Evolutionary conservation across 2,888 invertebrate genomes (phyloP).

Genomic region (Invenusta paracnida): DNA sequence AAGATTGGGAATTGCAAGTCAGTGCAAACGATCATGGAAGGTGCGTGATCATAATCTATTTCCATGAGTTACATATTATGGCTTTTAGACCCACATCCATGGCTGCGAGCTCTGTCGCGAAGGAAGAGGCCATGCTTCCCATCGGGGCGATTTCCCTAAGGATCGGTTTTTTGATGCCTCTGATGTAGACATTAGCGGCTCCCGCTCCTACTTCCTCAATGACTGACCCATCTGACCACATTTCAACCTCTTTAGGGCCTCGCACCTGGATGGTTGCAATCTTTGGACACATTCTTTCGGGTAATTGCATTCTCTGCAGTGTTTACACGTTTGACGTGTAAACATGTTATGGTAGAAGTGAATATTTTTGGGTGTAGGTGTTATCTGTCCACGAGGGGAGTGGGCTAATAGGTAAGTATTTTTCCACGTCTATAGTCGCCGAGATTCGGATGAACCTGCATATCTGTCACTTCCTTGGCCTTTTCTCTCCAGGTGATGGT

Average conservation of each 20-base stretch:
- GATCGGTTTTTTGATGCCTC: background rate
- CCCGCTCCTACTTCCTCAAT: too few relatives aligned
- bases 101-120: background rate
- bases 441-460: background rate
- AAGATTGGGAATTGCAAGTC: background rate
- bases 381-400: background rate
- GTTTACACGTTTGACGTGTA: too few relatives aligned
- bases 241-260: background rate
- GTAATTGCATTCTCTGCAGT: too few relatives aligned
- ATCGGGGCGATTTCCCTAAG: background rate
- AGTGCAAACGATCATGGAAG: background rate
- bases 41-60: background rate
- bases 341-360: background rate
- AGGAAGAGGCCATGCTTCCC: background rate
- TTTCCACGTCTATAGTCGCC: background rate
- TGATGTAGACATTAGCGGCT: background rate
- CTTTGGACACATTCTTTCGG: too few relatives aligned
- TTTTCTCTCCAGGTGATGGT: background rate
- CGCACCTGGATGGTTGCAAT: too few relatives aligned
- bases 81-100: background rate
- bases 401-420: background rate
- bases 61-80: too few relatives aligned
- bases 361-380: background rate
- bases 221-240: background rate
- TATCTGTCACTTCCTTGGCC: background rate